These are phyloP conservation scores for Holcopasites calliopsidis DNA, from an alignment of 1,140 invertebrate species.

Conservation along the genomic window DNA sequence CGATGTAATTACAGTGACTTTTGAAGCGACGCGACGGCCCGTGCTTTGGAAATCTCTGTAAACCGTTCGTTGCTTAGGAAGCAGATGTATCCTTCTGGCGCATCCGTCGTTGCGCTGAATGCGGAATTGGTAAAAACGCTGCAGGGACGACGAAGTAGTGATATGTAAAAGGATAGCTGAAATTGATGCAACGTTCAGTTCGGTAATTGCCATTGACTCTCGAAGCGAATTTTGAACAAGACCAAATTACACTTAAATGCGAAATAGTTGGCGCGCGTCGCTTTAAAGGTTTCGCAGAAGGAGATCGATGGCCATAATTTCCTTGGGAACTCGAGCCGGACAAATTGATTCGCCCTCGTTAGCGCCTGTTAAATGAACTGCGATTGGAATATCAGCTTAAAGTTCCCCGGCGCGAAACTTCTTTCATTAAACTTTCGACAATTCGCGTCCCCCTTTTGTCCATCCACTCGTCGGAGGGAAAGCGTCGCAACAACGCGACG, in stretches of 20 bases:
- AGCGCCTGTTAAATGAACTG: conserved; percentile 44
- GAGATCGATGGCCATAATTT: conserved; percentile 34
- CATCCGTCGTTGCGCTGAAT: neutral
- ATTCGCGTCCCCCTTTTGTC: conserved; percentile 5
- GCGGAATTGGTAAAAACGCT: too few relatives aligned
- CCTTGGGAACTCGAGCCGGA: conserved; percentile 10
- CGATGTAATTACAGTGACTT: conserved; percentile 24
- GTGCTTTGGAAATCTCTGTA: neutral
- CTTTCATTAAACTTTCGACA: conserved; percentile 61
- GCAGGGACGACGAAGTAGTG: too few relatives aligned
- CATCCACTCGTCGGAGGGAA: neutral
- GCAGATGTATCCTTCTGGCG: neutral
- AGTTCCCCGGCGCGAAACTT: conserved; percentile 50
- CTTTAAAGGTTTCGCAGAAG: neutral
- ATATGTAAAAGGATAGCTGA: too few relatives aligned
- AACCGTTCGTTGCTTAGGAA: too few relatives aligned
- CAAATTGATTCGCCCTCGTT: conserved; percentile 57
- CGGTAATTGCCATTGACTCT: neutral
- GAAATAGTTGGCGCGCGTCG: neutral
- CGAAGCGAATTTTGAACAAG: too few relatives aligned
- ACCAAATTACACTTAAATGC: neutral
- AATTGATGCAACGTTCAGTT: neutral
- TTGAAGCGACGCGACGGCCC: neutral
- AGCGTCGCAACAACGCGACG: neutral
- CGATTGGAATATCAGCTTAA: conserved; percentile 57